A percentile compares a stretch with the other conserved stretches of the same genome.
phyloP scores from a whole-genome alignment of 2,797 vertebrate genomes.

The Falco peregrinus region DNA sequence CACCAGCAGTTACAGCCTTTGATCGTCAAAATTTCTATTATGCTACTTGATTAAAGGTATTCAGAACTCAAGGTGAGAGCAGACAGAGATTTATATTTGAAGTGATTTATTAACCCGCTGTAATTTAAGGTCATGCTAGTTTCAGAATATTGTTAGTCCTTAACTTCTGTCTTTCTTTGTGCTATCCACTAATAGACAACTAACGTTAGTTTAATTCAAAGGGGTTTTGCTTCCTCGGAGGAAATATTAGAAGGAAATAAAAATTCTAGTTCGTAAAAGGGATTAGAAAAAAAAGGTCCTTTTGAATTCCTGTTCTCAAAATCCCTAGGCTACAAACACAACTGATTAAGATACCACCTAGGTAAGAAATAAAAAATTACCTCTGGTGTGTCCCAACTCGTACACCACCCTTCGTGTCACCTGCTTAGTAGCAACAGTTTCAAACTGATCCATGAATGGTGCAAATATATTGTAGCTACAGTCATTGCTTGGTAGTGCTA shows the following conservation, averaged over 20 bases:
- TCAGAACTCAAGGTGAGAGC: slow-evolving; percentile 45
- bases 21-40: slow-evolving; percentile 34
- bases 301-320: not conserved
- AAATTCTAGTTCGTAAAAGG: not conserved
- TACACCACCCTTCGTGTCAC: not conserved
- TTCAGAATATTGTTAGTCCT: slow-evolving; percentile 30
- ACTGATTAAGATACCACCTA: not conserved
- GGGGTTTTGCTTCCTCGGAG: slow-evolving; percentile 8
- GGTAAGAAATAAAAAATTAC: not conserved
- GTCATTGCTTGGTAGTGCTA: not conserved
- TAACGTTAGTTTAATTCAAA: not conserved
- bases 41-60: slow-evolving; percentile 58
- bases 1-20: slow-evolving; percentile 24
- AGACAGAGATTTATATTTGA: slow-evolving; percentile 53
- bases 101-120: slow-evolving; percentile 56
- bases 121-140: slow-evolving; percentile 46
- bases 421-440: not conserved
- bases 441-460: not conserved
- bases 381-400: accelerated
- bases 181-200: not conserved
- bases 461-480: not conserved
- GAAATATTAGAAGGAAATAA: not conserved
- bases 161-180: slow-evolving; percentile 23
- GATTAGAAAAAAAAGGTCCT: not conserved
- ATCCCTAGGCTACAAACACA: not conserved